phyloP scores from a whole-genome alignment of 2,113 vertebrate species.

The Todiramphus chloris region DNA sequence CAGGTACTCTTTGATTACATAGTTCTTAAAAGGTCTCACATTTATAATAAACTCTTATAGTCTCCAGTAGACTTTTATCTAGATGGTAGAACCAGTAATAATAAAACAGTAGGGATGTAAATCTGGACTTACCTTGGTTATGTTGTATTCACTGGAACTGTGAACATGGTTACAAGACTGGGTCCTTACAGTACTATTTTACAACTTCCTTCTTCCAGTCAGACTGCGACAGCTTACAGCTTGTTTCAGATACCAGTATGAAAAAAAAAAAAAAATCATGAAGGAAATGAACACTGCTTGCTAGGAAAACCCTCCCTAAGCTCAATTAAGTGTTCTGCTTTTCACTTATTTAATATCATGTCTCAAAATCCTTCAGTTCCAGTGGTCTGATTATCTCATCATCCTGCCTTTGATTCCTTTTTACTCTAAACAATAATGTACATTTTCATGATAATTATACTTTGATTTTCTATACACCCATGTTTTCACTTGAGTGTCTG shows the following conservation, averaged over 20 bases:
- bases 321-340: not conserved
- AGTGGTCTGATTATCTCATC: conserved; percentile 57
- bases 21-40: not conserved
- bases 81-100: not conserved
- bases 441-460: conserved; percentile 59
- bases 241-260: conserved; percentile 20
- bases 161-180: not conserved
- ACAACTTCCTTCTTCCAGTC: not conserved
- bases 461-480: conserved; percentile 52
- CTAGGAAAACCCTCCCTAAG: not conserved
- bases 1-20: not conserved
- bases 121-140: not conserved
- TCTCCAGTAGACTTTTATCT: not conserved
- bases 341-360: not conserved
- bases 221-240: not conserved
- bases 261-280: not conserved
- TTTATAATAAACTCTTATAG: not conserved
- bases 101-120: not conserved
- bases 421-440: conserved; percentile 36
- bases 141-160: not conserved
- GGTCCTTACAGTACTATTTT: not conserved
- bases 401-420: conserved; percentile 26
- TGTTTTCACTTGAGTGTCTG: conserved; percentile 7
- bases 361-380: conserved; percentile 36
- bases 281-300: conserved; percentile 26